These are phyloP conservation scores for Aphaenogaster rudis DNA, from an alignment of 1,140 invertebrate species.

Conservation along the genomic window DNA sequence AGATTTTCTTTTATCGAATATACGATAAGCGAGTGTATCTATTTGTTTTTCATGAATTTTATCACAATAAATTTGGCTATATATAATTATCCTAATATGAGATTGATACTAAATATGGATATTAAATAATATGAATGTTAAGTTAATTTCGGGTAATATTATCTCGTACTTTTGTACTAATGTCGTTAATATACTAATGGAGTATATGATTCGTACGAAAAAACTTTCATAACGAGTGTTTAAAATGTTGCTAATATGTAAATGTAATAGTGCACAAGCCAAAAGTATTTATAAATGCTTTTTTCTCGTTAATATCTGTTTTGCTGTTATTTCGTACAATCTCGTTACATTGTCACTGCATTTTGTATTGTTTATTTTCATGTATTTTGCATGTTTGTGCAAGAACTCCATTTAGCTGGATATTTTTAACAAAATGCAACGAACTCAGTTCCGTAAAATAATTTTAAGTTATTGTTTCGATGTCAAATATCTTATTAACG, in stretches of 20 bases:
- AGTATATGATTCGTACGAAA: background rate
- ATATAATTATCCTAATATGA: background rate
- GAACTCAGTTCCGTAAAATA: background rate
- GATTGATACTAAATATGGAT: background rate
- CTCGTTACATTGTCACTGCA: background rate
- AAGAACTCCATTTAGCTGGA: constrained; percentile 15
- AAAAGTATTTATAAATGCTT: constrained; percentile 16
- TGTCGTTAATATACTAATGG: background rate
- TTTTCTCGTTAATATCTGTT: constrained; percentile 18
- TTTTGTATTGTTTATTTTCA: constrained; percentile 39
- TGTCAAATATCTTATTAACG: constrained; percentile 21
- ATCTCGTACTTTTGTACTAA: too few relatives aligned
- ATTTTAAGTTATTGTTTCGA: constrained; percentile 15
- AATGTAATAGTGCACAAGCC: background rate
- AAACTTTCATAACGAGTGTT: background rate
- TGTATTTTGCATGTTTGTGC: constrained; percentile 9
- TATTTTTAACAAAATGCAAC: constrained; percentile 1
- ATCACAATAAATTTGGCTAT: background rate
- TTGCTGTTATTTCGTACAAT: constrained; percentile 3
- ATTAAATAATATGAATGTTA: background rate
- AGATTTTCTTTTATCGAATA: background rate
- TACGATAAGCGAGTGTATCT: background rate
- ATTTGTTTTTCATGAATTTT: background rate
- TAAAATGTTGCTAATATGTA: background rate
- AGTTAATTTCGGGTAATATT: background rate